Evolutionary conservation across 2,113 vertebrate genomes (phyloP).

Genomic region (Centrocercus urophasianus): DNA sequence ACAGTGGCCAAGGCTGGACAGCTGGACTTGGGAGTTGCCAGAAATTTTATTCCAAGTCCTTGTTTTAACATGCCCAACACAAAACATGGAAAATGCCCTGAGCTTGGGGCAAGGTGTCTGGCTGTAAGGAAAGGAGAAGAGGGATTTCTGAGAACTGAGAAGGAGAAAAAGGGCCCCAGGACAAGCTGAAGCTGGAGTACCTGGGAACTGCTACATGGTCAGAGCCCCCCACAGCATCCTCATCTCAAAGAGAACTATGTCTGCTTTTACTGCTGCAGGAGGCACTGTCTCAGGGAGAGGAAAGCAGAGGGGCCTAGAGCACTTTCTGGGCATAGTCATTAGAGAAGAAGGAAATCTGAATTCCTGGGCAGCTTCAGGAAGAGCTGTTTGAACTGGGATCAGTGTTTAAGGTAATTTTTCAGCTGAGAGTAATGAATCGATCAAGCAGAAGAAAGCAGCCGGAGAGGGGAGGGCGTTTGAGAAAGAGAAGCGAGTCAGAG

Average conservation of each 20-base stretch:
- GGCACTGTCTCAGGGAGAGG: background rate
- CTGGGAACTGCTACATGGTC: background rate
- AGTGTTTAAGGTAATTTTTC: background rate
- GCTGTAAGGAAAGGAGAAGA: background rate
- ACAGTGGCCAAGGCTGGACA: background rate
- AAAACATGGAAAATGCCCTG: background rate
- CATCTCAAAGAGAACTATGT: accelerated
- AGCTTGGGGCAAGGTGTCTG: background rate
- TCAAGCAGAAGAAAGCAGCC: background rate
- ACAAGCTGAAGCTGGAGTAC: background rate
- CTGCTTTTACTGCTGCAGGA: background rate
- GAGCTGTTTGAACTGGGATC: background rate
- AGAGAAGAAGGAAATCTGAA: background rate
- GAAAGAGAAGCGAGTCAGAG: background rate
- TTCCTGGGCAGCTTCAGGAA: background rate
- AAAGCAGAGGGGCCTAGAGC: background rate
- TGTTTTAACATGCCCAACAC: background rate
- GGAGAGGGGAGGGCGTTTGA: background rate
- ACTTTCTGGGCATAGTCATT: background rate
- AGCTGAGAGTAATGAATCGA: background rate
- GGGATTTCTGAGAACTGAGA: background rate
- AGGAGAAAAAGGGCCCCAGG: background rate
- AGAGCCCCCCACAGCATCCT: background rate
- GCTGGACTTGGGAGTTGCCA: background rate
- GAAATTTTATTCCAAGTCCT: background rate